Evolutionary conservation across 2,797 vertebrate species (phyloP).

Genomic region (Tapera naevia): DNA sequence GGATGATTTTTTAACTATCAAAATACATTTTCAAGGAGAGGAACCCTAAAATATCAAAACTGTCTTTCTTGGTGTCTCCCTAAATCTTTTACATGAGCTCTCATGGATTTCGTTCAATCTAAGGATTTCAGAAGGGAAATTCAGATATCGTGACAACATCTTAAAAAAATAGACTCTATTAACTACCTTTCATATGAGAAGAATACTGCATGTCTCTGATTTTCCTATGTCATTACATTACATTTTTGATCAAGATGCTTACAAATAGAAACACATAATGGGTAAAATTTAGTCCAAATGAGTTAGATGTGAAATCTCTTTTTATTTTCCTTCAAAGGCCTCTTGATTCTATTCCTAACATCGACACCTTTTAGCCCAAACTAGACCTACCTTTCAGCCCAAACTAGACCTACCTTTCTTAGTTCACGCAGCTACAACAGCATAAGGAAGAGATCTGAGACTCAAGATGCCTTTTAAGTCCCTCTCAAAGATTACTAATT

Average conservation of each 20-base stretch:
- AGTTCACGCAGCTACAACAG: not conserved
- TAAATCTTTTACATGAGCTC: not conserved
- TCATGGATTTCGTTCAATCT: not conserved
- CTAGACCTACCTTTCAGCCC: not conserved
- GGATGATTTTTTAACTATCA: not conserved
- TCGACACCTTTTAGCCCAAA: not conserved
- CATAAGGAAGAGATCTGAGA: not conserved
- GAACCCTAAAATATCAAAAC: not conserved
- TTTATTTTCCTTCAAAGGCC: too few relatives aligned
- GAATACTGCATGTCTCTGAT: not conserved
- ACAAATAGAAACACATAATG: not conserved
- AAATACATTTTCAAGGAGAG: not conserved
- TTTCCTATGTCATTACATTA: not conserved
- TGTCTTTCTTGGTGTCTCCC: not conserved
- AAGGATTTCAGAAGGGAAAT: not conserved
- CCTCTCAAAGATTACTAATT: not conserved
- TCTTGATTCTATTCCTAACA: not conserved
- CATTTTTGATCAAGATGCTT: not conserved
- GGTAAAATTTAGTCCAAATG: too few relatives aligned
- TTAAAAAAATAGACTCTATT: not conserved
- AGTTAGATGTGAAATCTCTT: too few relatives aligned
- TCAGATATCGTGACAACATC: not conserved
- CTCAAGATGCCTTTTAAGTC: not conserved
- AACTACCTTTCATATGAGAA: not conserved
- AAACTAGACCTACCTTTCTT: not conserved